Percentiles rank a stretch among this genome's conserved stretches.
phyloP scores from a whole-genome alignment of 23 tunicate genomes.

The Botrylloides violaceus region DNA sequence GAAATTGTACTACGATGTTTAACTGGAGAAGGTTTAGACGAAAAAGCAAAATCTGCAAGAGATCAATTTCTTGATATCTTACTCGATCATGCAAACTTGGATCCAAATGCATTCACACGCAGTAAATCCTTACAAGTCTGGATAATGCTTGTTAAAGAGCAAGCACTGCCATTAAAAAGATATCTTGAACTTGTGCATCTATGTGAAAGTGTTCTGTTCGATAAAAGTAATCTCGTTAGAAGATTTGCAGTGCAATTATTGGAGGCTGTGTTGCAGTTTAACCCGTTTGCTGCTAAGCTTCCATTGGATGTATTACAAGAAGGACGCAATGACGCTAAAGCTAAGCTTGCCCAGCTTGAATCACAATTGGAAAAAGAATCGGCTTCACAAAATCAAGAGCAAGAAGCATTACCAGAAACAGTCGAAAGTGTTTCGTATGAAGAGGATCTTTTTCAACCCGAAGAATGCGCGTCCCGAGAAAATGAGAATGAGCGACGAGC shows the following conservation, averaged over 20 bases:
- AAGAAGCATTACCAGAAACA: not conserved
- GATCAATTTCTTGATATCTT: constrained; percentile 78
- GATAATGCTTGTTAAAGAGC: constrained; percentile 41
- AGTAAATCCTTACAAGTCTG: constrained; percentile 45
- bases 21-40: constrained; percentile 55
- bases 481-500: constrained; percentile 1
- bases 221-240: constrained; percentile 75
- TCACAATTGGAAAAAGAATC: not conserved
- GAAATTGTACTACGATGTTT: constrained; percentile 64
- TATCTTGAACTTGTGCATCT: constrained; percentile 48
- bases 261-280: constrained; percentile 46
- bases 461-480: not conserved
- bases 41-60: constrained; percentile 73
- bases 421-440: not conserved
- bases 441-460: not conserved
- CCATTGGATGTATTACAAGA: constrained; percentile 37
- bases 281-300: constrained; percentile 82
- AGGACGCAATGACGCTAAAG: constrained; percentile 40
- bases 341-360: constrained; percentile 27
- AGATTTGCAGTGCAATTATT: constrained; percentile 61
- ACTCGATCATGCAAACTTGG: constrained; percentile 82
- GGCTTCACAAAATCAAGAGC: not conserved
- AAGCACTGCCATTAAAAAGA: constrained; percentile 67
- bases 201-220: constrained; percentile 45
- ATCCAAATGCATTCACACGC: constrained; percentile 73